These are phyloP conservation scores for Paramormyrops hopkinsi DNA, from an alignment of 2,797 vertebrate species.

Conservation along the genomic window DNA sequence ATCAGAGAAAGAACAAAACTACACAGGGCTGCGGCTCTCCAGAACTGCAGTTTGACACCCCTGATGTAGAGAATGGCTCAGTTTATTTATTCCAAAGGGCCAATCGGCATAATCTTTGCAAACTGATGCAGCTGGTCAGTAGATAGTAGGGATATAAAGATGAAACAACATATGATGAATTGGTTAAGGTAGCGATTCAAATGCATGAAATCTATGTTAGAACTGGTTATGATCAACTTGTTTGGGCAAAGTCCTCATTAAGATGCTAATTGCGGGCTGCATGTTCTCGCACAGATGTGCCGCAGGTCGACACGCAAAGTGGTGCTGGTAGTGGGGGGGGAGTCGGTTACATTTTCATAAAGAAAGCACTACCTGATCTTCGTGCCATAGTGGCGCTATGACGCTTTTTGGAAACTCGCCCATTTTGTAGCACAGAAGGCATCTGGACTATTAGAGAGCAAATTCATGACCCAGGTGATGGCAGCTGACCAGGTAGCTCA, in stretches of 20 bases:
- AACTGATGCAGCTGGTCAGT: not conserved
- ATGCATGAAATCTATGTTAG: not conserved
- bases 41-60: too few relatives aligned
- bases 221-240: not conserved
- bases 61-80: not conserved
- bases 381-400: not conserved
- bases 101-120: not conserved
- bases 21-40: too few relatives aligned
- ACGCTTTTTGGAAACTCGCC: not conserved
- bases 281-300: not conserved
- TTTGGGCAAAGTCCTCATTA: not conserved
- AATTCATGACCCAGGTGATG: not conserved
- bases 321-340: not conserved
- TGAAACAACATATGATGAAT: not conserved
- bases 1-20: too few relatives aligned
- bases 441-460: too few relatives aligned
- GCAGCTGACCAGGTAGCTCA: not conserved
- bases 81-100: not conserved
- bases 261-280: not conserved
- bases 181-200: not conserved
- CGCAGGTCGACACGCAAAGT: not conserved
- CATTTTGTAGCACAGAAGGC: not conserved
- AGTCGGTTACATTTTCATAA: not conserved
- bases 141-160: not conserved
- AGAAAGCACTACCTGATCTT: not conserved